phyloP scores from a whole-genome alignment of 2,888 invertebrate genomes.

The Tetragonula carbonaria region DNA sequence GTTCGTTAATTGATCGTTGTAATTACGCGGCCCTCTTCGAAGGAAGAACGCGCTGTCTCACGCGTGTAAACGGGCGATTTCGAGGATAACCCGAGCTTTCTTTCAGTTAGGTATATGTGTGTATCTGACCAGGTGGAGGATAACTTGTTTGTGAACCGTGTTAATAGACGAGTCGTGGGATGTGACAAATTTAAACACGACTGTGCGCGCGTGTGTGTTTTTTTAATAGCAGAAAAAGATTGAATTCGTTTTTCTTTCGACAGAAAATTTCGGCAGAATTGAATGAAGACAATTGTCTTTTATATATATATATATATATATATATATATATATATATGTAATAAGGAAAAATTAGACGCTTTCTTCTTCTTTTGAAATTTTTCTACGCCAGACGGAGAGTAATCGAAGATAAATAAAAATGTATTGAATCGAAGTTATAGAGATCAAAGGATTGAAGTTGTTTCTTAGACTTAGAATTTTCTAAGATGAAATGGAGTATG shows the following conservation, averaged over 20 bases:
- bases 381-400: no score
- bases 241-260: background rate
- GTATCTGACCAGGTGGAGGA: background rate
- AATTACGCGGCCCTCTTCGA: conserved; percentile 41
- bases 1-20: conserved; percentile 66
- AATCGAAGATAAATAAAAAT: no score
- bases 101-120: background rate
- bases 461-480: no score
- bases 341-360: no score
- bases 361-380: no score
- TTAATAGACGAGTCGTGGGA: background rate
- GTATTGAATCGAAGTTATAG: no score
- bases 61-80: conserved; percentile 16
- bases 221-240: background rate
- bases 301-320: no score
- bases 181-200: background rate
- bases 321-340: no score
- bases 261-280: no score
- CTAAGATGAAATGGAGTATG: no score
- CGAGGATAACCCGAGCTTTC: conserved; percentile 28
- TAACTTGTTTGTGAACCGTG: background rate
- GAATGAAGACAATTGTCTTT: no score
- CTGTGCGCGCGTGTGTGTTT: background rate
- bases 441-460: no score
- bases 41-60: conserved; percentile 16